These are phyloP conservation scores for Matsumurasca onukii DNA, from an alignment of 1,140 invertebrate species.

Conservation along the genomic window DNA sequence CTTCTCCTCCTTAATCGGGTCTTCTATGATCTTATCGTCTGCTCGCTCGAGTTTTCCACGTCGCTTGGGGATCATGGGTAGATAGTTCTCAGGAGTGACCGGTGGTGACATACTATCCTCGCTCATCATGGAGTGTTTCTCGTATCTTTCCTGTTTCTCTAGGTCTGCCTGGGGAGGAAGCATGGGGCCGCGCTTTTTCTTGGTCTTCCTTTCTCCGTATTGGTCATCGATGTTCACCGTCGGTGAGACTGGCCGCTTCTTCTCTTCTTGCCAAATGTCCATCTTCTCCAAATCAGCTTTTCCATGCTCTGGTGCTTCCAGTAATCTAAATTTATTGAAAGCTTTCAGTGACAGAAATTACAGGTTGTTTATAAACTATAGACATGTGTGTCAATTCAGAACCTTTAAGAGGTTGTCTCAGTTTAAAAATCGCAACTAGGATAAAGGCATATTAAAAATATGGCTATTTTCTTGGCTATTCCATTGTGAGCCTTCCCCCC, in stretches of 20 bases:
- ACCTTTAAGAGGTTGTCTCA: too few species aligned
- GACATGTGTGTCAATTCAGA: too few species aligned
- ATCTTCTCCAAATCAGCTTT: slow-evolving; percentile 4
- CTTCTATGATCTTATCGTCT: neutral
- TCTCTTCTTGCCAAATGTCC: slow-evolving; percentile 13
- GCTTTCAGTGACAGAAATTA: too few species aligned
- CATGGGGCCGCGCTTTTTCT: slow-evolving; percentile 12
- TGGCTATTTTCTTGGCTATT: too few species aligned
- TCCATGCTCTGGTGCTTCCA: slow-evolving; percentile 35
- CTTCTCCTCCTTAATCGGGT: neutral
- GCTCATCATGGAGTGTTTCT: slow-evolving; percentile 5
- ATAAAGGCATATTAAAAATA: too few species aligned
- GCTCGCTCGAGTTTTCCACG: neutral
- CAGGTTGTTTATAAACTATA: too few species aligned
- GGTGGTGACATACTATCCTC: slow-evolving; percentile 24
- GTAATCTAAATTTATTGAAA: slow-evolving; percentile 33
- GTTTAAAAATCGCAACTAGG: too few species aligned
- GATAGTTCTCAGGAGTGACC: neutral
- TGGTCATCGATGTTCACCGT: neutral
- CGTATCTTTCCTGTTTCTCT: neutral
- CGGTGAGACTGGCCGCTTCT: slow-evolving; percentile 1
- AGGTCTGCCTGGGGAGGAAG: neutral
- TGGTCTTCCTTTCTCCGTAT: slow-evolving; percentile 20
- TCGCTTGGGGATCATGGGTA: neutral
- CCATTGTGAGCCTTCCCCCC: too few species aligned